Evolutionary conservation across 64 coral and sea anemone genomes (phyloP).

Genomic region (Stichodactyla helianthus): DNA sequence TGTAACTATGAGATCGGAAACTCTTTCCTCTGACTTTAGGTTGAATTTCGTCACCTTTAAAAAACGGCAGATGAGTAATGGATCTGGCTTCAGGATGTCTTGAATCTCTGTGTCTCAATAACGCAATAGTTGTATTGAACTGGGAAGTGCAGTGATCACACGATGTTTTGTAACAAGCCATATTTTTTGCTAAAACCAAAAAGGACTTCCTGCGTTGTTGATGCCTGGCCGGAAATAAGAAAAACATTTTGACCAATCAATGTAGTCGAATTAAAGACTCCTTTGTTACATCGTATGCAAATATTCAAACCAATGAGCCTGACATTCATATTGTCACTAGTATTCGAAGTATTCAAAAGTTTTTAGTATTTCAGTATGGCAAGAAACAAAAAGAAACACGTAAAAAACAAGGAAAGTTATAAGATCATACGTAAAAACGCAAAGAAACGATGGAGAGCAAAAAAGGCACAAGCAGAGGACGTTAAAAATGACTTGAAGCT

Average conservation of each 20-base stretch:
- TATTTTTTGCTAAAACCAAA: background rate
- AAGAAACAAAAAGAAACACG: constrained; percentile 35
- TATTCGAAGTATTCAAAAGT: too few relatives aligned
- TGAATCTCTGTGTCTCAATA: background rate
- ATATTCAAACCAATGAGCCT: too few relatives aligned
- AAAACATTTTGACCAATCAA: background rate
- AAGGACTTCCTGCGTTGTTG: background rate
- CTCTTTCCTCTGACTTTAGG: background rate
- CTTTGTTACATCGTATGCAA: background rate
- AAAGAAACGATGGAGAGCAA: constrained; percentile 26
- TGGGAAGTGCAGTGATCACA: background rate
- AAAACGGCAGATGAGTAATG: background rate
- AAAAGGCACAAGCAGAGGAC: constrained; percentile 7
- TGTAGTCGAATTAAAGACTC: background rate
- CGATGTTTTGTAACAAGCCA: background rate
- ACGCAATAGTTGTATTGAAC: background rate
- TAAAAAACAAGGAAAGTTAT: constrained; percentile 19
- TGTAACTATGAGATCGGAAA: background rate
- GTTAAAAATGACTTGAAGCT: background rate
- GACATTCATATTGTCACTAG: background rate
- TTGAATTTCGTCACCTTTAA: background rate
- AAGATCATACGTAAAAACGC: constrained; percentile 28
- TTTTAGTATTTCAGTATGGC: too few relatives aligned
- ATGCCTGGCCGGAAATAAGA: background rate
- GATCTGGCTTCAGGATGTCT: background rate